phyloP scores from a whole-genome alignment of 2,797 vertebrate species.

The Sebastes diaconus region DNA sequence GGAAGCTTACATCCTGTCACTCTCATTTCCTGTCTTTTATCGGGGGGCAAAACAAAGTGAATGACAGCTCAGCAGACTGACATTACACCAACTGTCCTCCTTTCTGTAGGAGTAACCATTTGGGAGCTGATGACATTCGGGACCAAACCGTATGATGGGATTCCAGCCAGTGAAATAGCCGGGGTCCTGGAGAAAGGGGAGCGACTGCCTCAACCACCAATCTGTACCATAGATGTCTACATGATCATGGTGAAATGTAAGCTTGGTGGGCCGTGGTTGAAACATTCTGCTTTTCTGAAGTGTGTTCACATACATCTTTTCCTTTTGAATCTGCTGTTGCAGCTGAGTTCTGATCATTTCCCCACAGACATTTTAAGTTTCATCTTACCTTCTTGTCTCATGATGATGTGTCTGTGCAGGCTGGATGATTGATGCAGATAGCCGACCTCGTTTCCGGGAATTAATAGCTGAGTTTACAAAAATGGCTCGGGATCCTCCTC shows the following conservation, averaged over 20 bases:
- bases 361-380: neutral
- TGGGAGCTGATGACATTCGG: constrained; percentile 99
- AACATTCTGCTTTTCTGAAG: neutral
- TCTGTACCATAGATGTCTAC: constrained; percentile 98
- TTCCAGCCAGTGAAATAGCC: constrained; percentile 94
- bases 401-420: constrained; percentile 77
- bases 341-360: neutral
- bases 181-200: constrained; percentile 96
- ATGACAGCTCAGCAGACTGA: constrained; percentile 39
- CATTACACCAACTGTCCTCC: constrained; percentile 6
- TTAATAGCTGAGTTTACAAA: constrained; percentile 94
- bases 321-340: neutral
- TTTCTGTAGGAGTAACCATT: constrained; percentile 90
- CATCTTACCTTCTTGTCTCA: neutral
- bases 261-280: constrained; percentile 41
- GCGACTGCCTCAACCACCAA: constrained; percentile 95
- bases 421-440: constrained; percentile 99
- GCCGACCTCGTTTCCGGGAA: constrained; percentile 94
- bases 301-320: neutral
- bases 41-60: constrained; percentile 33
- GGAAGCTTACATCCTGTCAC: constrained; percentile 50
- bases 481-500: constrained; percentile 97
- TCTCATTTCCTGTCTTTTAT: constrained; percentile 30
- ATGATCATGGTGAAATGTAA: constrained; percentile 99
- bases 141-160: constrained; percentile 95